A percentile compares a stretch with the other conserved stretches of the same genome.
Conservation (phyloP, 2,888 invertebrate species). For the Cynaeus angustus region DNA sequence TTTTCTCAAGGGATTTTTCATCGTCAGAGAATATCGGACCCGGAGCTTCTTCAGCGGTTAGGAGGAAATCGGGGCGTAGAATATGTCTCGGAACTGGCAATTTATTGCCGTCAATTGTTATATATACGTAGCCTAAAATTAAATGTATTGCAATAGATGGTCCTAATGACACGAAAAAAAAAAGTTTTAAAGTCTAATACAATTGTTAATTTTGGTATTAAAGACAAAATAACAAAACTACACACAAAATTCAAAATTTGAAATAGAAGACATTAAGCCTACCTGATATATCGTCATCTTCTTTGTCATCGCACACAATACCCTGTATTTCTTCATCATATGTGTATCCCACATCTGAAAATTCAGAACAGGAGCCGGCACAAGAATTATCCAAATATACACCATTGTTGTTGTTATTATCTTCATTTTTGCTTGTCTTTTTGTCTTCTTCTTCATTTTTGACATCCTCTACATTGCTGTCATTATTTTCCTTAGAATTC, state of each 20-base stretch:
- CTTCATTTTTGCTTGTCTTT: constrained; percentile 51
- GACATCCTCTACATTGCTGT: constrained; percentile 12
- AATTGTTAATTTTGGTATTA: too few relatives aligned
- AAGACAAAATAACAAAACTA: too few relatives aligned
- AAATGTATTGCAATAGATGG: background rate
- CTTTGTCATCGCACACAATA: constrained; percentile 56
- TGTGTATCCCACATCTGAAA: too few relatives aligned
- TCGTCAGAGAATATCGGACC: constrained; percentile 33
- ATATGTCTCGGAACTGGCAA: constrained; percentile 66
- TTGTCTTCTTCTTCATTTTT: constrained; percentile 36
- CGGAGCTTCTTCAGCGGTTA: constrained; percentile 59
- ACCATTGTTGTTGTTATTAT: constrained; percentile 56
- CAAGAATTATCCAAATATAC: constrained; percentile 43
- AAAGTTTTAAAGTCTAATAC: too few relatives aligned
- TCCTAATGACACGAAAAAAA: too few relatives aligned
- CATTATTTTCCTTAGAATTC: constrained; percentile 2
- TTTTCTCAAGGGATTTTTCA: constrained; percentile 3
- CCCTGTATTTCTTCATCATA: background rate
- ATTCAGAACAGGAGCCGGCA: too few relatives aligned
- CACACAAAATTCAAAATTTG: too few relatives aligned
- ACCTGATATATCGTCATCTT: constrained; percentile 47
- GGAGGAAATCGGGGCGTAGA: constrained; percentile 63
- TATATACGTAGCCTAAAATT: constrained; percentile 63
- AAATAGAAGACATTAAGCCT: too few relatives aligned
- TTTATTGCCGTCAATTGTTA: constrained; percentile 65